These are phyloP conservation scores for Okapia johnstoni DNA, from an alignment of 2,113 vertebrate species.

Conservation along the genomic window DNA sequence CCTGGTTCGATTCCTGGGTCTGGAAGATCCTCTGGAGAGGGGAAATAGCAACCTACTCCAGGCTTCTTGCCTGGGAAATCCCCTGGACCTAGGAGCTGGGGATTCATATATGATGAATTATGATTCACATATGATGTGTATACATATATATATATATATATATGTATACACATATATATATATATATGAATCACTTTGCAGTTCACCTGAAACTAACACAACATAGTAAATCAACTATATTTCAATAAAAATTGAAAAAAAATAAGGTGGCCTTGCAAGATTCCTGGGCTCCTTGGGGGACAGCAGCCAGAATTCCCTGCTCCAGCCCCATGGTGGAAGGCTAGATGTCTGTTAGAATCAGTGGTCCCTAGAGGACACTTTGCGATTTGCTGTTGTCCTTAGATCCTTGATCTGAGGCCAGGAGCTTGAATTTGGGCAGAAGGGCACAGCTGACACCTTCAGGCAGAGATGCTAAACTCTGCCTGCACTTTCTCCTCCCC, in stretches of 20 bases:
- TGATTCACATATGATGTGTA: neutral
- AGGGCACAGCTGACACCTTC: neutral
- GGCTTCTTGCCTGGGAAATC: neutral
- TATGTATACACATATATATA: neutral
- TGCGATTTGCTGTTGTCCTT: neutral
- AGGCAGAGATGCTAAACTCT: neutral
- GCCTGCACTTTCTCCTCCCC: neutral
- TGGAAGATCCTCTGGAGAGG: neutral
- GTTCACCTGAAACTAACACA: neutral
- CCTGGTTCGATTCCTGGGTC: neutral
- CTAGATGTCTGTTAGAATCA: neutral
- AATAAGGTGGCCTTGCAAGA: neutral
- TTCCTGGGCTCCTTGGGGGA: neutral
- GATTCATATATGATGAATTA: neutral
- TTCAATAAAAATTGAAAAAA: neutral
- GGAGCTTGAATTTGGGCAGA: neutral
- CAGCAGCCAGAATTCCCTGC: neutral
- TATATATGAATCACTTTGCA: neutral
- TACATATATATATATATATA: neutral
- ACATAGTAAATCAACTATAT: neutral
- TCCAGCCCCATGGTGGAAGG: rapidly evolving
- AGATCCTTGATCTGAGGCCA: neutral
- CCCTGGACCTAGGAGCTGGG: neutral
- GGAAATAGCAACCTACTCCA: neutral
- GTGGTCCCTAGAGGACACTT: neutral